Evolutionary conservation across 2,113 vertebrate genomes (phyloP).

Genomic region (Otis tarda): DNA sequence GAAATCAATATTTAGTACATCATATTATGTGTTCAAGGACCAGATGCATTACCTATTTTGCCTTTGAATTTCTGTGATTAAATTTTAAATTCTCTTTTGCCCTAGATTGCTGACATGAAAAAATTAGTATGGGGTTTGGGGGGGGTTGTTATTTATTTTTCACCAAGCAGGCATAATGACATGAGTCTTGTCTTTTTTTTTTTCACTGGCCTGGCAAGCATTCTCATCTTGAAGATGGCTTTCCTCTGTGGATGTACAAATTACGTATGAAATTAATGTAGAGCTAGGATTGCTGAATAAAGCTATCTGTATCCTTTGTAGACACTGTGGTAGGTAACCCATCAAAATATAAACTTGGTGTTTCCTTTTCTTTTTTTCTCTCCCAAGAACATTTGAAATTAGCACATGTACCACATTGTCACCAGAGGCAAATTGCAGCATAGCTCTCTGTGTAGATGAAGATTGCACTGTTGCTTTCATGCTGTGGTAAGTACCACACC

Average conservation of each 20-base stretch:
- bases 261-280: slow-evolving; percentile 64
- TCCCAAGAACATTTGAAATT: slow-evolving; percentile 62
- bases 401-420: slow-evolving; percentile 54
- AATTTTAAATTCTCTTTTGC: slow-evolving; percentile 77
- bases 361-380: slow-evolving; percentile 45
- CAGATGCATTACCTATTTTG: slow-evolving; percentile 90
- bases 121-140: slow-evolving; percentile 56
- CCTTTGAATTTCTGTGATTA: slow-evolving; percentile 82
- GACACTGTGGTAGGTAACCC: slow-evolving; percentile 59
- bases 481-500: slow-evolving; percentile 79
- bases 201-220: slow-evolving; percentile 71
- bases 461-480: slow-evolving; percentile 60
- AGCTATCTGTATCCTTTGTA: slow-evolving; percentile 64
- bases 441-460: slow-evolving; percentile 73
- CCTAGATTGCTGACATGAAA: slow-evolving; percentile 74
- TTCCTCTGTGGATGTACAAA: slow-evolving; percentile 72
- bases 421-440: slow-evolving; percentile 72
- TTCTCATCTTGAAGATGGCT: slow-evolving; percentile 68
- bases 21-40: slow-evolving; percentile 93
- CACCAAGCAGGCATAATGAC: slow-evolving; percentile 55
- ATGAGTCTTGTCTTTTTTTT: slow-evolving; percentile 36
- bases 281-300: slow-evolving; percentile 57
- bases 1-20: slow-evolving; percentile 95
- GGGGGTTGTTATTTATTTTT: slow-evolving; percentile 53
- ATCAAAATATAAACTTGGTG: slow-evolving; percentile 54